phyloP scores from a whole-genome alignment of 2,113 vertebrate genomes.

The Atlantisia rogersi region DNA sequence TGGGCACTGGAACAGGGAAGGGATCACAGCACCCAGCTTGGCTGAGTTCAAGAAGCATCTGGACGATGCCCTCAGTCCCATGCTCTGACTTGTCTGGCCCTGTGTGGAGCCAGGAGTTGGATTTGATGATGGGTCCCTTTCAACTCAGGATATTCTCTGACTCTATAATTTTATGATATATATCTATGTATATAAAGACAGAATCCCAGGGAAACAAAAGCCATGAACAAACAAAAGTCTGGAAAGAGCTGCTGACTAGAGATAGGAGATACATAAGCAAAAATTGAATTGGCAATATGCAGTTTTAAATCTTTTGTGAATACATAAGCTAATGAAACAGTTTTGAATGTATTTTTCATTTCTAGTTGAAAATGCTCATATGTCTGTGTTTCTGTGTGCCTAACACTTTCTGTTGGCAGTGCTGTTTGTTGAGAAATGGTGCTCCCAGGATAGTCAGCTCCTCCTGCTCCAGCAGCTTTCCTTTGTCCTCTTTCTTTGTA shows the following conservation, averaged over 20 bases:
- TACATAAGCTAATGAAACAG: neutral
- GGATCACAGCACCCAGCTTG: too few relatives aligned
- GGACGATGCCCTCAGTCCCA: too few relatives aligned
- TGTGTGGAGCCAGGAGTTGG: too few relatives aligned
- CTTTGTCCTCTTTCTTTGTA: neutral
- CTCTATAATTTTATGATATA: too few relatives aligned
- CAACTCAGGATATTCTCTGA: too few relatives aligned
- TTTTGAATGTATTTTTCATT: neutral
- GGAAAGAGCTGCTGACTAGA: neutral
- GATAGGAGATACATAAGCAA: neutral
- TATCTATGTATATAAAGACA: neutral
- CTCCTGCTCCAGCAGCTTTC: neutral
- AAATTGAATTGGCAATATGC: neutral
- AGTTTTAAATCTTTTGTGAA: neutral
- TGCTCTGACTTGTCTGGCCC: too few relatives aligned
- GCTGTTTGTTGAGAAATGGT: neutral
- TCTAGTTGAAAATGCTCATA: neutral
- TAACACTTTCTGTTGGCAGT: neutral
- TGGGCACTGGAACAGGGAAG: too few relatives aligned
- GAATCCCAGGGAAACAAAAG: neutral
- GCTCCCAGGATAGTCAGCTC: accelerated
- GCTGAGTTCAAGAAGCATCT: too few relatives aligned
- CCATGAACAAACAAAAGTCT: neutral
- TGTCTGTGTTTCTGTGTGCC: neutral
- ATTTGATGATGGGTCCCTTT: too few relatives aligned